These are phyloP conservation scores for Luperina testacea DNA, from an alignment of 2,888 invertebrate species.

Conservation along the genomic window DNA sequence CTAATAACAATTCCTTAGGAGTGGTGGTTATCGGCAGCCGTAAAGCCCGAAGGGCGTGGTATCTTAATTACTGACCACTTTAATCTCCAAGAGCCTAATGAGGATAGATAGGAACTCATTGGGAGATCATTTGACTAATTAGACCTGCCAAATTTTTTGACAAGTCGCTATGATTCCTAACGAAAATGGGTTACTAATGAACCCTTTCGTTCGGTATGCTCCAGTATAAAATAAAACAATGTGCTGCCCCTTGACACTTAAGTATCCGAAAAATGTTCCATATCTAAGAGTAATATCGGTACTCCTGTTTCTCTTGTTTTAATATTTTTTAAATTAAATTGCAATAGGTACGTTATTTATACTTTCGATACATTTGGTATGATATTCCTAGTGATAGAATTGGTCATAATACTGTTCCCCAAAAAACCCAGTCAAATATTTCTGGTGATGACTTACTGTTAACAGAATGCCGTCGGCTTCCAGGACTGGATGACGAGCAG, in stretches of 20 bases:
- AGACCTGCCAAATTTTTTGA: constrained; percentile 17
- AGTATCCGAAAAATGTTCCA: neutral
- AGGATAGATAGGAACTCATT: constrained; percentile 27
- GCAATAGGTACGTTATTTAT: neutral
- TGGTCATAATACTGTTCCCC: neutral
- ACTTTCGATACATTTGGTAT: neutral
- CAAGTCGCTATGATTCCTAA: neutral
- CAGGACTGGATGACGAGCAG: constrained; percentile 93
- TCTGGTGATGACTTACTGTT: constrained; percentile 90
- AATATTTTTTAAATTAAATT: neutral
- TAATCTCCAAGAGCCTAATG: constrained; percentile 46
- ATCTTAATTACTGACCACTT: constrained; percentile 55
- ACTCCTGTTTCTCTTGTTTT: neutral
- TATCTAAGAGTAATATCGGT: neutral
- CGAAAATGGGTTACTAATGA: constrained; percentile 17
- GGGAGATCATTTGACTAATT: constrained; percentile 48
- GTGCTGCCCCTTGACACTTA: neutral
- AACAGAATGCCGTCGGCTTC: constrained; percentile 94
- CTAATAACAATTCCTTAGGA: constrained; percentile 53
- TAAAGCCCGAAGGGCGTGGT: constrained; percentile 53
- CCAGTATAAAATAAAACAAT: neutral
- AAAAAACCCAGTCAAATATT: neutral
- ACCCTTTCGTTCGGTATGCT: neutral
- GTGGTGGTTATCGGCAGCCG: constrained; percentile 43
- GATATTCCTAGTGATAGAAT: neutral